Evolutionary conservation across 2,888 invertebrate genomes (phyloP), one percentile per base, ranked within the genome.

Genomic region (Volucella inflata): DNA sequence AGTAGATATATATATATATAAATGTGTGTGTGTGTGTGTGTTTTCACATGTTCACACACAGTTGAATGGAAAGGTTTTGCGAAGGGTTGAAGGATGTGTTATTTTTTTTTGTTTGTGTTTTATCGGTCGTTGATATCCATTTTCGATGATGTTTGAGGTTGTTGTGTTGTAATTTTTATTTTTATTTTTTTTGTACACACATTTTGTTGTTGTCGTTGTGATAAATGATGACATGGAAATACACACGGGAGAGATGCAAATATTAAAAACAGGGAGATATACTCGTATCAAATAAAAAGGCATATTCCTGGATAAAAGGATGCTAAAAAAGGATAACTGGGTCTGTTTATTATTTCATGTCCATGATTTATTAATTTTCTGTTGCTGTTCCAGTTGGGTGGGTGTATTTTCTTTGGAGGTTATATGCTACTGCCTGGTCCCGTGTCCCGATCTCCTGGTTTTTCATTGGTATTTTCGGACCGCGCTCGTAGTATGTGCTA

Each of bases 171-270:
- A 68, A 60, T 81, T 62, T 72, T 59, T 81, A 59, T 57, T 60
- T 72, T 48, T 72, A 17, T 53, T 42, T 30, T 36, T 53, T 38
- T 46, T 70, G 48, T 21, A 60, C 50, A 36, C 46, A 50, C 38
- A 67, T 51, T 46, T 79, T 67, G 71, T 80, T 78, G 60, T 67
- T 70, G 71, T 65, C 65, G 70, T 75, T 80, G 85, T 80, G 85
- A 85, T 85, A 85, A 85, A 81, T 81, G 85, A 81, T 85, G 81
- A 81, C 76, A 81, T 85, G 81, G 65, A 85, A 81, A 85, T 77
- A 85, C 81, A 85, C 85, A 81, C 72, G 72, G 72, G 85, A 81
- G 76, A 85, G 80, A 85, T 81, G 72, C 77, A 85, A 76, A 81
- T 77, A 81, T 85, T 85, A 85, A 85, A 76, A 85, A 75, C 59